Conservation (phyloP, 2,797 vertebrate genomes). For the Percopsis omiscomaycus region DNA sequence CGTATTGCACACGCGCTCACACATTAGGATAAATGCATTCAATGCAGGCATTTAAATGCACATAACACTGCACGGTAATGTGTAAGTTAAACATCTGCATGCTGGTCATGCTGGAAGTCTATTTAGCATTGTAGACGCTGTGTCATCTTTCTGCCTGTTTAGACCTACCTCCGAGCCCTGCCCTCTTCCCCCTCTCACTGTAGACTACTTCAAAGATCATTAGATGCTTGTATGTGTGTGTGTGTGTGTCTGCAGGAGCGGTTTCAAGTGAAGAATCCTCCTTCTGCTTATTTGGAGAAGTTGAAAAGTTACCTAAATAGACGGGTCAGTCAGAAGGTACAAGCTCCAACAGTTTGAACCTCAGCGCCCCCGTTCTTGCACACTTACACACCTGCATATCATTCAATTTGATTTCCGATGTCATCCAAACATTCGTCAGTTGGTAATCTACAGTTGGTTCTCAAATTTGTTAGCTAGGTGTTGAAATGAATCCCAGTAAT, state of each 20-base stretch:
- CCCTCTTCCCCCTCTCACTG: conserved; percentile 8
- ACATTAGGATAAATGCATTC: no score
- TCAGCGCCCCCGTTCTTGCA: background rate
- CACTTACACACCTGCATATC: background rate
- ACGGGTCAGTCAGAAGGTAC: conserved; percentile 87
- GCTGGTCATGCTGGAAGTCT: background rate
- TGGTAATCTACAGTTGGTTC: background rate
- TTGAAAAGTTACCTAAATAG: conserved; percentile 86
- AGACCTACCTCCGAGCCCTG: conserved; percentile 13
- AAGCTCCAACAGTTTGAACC: background rate
- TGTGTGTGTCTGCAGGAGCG: conserved; percentile 79
- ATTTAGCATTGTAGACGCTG: conserved; percentile 33
- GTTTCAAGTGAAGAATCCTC: conserved; percentile 94
- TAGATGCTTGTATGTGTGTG: conserved; percentile 22
- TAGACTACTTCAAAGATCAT: conserved; percentile 29
- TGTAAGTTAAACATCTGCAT: background rate
- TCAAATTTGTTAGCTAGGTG: background rate
- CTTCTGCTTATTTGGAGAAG: conserved; percentile 89
- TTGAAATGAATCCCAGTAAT: no score
- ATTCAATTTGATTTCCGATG: no score
- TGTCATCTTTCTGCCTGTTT: conserved; percentile 31
- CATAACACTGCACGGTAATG: conserved; percentile 4
- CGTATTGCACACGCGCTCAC: no score
- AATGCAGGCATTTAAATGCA: background rate
- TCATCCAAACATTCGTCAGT: background rate